Base-by-base conservation (phyloP, 2,888 invertebrate genomes). In the Clostera curtula region DNA sequence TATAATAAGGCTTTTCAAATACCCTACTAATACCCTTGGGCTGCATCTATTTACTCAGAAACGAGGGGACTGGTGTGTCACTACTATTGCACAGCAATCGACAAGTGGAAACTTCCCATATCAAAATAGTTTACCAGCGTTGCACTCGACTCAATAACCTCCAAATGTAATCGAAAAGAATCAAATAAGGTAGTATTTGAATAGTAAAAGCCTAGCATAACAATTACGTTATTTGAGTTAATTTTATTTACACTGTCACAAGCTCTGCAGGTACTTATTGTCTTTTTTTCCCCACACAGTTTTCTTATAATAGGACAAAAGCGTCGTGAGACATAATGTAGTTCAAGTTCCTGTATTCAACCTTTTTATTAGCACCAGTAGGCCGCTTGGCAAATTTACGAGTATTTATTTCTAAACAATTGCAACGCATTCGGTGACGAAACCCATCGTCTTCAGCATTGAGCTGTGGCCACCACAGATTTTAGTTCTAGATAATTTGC, bases 401-500 rank as follows among this genome's bases (percentile, higher is more conserved):
- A 42, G 34, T 29, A 32, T 37, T 37, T 37, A 39, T 51, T 51
- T 45, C 31, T 41, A 45, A 39, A 52, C 34, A 38, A 39, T 59
- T 51, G 56, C 55, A 34, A 29, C 31, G 36, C 30, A 31, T 30
- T 32, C 36, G 36, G 29, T 58, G 44, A 47, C 27, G 54, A 32
- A 60, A 59, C 45, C 42, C 33, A 24, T 41, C 29, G 38, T 49
- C 34, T 38, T 43, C 34, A 34, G 48, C 33, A 28, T 34, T 40
- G 36, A 21, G 14, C 38, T 18, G 28, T 26, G 36, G 37, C 43
- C 40, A 47, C 41, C 36, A 47, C 39, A 36, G 38, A 40, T 40
- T 22, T 48, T 47, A 40, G 45, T 50, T 29, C 43, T 38, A 25
- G 42, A 31, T 52, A 38, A 55, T 49, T 54, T 49, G 55, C 52